Evolutionary conservation across 1,140 invertebrate genomes (phyloP), one percentile per base, ranked within the genome.

Genomic region (Trachymyrmex septentrionalis): DNA sequence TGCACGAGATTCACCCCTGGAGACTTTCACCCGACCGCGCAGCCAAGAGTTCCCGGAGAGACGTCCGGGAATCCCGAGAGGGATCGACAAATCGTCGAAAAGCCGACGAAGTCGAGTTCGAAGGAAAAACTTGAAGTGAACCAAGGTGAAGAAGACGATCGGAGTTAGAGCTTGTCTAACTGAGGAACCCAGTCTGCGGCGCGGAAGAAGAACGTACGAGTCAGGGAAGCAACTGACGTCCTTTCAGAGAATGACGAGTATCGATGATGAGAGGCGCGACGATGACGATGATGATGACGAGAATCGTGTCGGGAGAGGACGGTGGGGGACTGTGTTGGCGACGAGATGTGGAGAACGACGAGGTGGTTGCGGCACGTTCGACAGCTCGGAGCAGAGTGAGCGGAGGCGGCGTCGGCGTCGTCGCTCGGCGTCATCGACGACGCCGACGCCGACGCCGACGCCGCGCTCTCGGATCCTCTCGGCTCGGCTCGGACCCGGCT

Each of bases 381-480:
- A 91, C 93, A 92, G 92, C 90, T 92, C 92, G 88, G 90, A 91
- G 92, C 93, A 92, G 91, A 94, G 90, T 94, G 92, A 93, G 88
- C 88, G 87, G 84, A 75, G 77, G 76, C 85, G 78, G 24, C 80
- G 76, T 63, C 85, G 86, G 84, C 64, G 69, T 66, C 85, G 69
- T 50, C 88, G 87, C 53, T 24, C 55, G 88, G 87, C 57, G 90
- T 88, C 61, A 88, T 87, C 44, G 93, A 86, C 24, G 86, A 81
- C 64, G 75, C 44, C 87, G 88, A 48, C 63, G 89, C 81, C 59
- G 91, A 73, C 69, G 80, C 86, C 61, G 92, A 85, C 81, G 89
- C 85, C 69, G 66, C 53, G 53, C 50, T 14, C 64, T 88, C 88
- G 89, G 66, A 24, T 67, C 24, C 34, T 34, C 59, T 87, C 89